A percentile compares a stretch with the other conserved stretches of the same genome.
Conservation (phyloP, 2,797 vertebrate species). For the Diceros bicornis region DNA sequence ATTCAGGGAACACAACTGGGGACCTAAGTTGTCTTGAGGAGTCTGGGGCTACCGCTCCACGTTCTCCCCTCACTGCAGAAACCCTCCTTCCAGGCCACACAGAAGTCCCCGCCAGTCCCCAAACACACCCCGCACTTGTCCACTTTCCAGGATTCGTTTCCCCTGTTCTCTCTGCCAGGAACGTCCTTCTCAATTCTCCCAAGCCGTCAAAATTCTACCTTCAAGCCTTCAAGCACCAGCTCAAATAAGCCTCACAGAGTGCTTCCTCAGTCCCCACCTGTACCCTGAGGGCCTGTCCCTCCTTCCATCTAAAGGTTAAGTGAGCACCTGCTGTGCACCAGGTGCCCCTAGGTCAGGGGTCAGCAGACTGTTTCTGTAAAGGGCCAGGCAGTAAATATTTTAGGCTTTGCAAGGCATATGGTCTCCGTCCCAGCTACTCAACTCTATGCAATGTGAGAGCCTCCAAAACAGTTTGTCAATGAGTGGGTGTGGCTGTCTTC, state of each 20-base stretch:
- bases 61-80: neutral
- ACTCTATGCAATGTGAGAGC: neutral
- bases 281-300: neutral
- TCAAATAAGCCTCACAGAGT: neutral
- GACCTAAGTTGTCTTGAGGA: neutral
- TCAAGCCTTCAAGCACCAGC: neutral
- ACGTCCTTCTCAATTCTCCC: neutral
- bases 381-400: neutral
- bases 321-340: neutral
- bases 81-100: neutral
- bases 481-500: conserved; percentile 48
- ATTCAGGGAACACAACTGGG: neutral
- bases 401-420: neutral
- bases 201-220: neutral
- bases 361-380: neutral
- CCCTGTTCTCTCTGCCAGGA: neutral
- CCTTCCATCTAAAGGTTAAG: neutral
- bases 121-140: neutral
- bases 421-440: neutral
- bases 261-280: neutral
- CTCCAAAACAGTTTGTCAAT: conserved; percentile 11
- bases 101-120: neutral
- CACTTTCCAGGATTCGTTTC: neutral
- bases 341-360: neutral
- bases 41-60: neutral